Percentiles rank a stretch among this genome's conserved stretches.
These are phyloP conservation scores for Palythoa grandis DNA, from an alignment of 92 coral and sea anemone genomes.

Conservation along the genomic window DNA sequence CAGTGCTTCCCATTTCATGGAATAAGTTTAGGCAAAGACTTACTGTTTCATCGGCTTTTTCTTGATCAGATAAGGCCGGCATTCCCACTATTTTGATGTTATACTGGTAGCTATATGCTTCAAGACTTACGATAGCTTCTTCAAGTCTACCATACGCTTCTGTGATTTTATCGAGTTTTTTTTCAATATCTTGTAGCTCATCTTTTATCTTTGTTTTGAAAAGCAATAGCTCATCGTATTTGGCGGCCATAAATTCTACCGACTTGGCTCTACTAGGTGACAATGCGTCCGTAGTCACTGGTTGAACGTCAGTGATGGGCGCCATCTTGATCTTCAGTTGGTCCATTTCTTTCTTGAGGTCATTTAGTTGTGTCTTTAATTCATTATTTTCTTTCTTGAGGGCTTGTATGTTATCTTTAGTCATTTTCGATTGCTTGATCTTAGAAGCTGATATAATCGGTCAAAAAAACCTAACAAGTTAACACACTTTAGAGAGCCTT, in stretches of 20 bases:
- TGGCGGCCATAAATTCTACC: constrained; percentile 25
- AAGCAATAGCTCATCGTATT: no score
- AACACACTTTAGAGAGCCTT: no score
- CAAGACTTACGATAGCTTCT: constrained; percentile 31
- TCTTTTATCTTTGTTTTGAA: constrained; percentile 19
- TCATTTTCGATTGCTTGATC: background rate
- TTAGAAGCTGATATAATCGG: no score
- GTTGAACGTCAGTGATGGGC: no score
- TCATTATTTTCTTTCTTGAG: no score
- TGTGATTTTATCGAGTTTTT: constrained; percentile 23
- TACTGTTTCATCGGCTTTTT: constrained; percentile 33
- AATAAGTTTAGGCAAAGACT: constrained; percentile 25
- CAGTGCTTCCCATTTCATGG: constrained; percentile 28
- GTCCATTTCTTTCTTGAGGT: no score
- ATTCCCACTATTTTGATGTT: constrained; percentile 36
- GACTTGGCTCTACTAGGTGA: constrained; percentile 21
- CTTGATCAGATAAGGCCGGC: constrained; percentile 16
- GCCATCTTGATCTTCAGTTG: no score
- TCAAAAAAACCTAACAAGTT: no score
- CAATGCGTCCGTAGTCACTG: constrained; percentile 9
- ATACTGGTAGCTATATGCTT: constrained; percentile 44
- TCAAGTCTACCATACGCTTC: constrained; percentile 23
- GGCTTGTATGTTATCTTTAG: no score
- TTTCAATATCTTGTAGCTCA: constrained; percentile 17
- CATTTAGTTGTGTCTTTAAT: no score